Conservation (phyloP, 2,888 invertebrate species). For the Gymnocheta viridis region DNA sequence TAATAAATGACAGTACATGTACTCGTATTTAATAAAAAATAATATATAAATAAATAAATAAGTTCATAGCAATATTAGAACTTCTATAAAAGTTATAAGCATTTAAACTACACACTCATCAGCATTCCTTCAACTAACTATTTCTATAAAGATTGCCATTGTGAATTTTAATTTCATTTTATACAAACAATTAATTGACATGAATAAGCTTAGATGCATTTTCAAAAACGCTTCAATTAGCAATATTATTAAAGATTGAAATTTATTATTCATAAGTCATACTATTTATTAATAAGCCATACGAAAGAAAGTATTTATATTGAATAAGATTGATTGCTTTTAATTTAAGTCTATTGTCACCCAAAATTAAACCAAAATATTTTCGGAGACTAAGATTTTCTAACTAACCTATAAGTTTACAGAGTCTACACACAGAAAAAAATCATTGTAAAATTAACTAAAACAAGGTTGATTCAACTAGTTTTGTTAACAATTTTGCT, state of each 20-base stretch:
- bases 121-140: not conserved
- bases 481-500: no score
- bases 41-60: not conserved
- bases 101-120: not conserved
- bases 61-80: constrained; percentile 59
- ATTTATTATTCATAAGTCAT: constrained; percentile 12
- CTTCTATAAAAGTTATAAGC: constrained; percentile 18
- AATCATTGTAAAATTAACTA: no score
- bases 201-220: no score
- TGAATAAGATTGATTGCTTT: not conserved
- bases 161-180: constrained; percentile 1
- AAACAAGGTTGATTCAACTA: no score
- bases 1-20: not conserved
- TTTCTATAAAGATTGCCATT: not conserved
- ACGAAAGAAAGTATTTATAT: not conserved
- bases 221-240: constrained; percentile 49
- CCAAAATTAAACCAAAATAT: not conserved
- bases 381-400: not conserved
- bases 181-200: not conserved
- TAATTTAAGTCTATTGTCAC: not conserved
- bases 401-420: no score
- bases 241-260: constrained; percentile 44
- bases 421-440: no score
- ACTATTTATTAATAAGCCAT: not conserved
- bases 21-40: not conserved